Evolutionary conservation across 2,888 invertebrate genomes (phyloP).

Genomic region (Agonopterix arenella): DNA sequence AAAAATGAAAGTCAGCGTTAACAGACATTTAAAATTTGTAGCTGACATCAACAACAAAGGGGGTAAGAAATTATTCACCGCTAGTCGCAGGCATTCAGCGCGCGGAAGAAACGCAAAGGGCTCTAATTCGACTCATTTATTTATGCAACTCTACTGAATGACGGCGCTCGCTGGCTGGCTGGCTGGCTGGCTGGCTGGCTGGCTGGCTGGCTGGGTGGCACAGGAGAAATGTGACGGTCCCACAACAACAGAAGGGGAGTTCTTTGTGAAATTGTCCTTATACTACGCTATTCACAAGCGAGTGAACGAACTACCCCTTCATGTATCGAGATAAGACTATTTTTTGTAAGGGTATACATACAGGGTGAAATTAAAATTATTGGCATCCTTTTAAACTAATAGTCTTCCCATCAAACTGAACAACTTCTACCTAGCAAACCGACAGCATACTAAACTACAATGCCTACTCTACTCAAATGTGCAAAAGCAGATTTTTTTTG

Average conservation of each 20-base stretch:
- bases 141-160: slow-evolving; percentile 53
- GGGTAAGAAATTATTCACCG: slow-evolving; percentile 37
- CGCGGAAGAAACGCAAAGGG: slow-evolving; percentile 43
- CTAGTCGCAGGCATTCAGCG: slow-evolving; percentile 31
- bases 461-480: too few species aligned
- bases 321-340: too few species aligned
- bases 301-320: too few species aligned
- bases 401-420: too few species aligned
- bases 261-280: slow-evolving; percentile 33
- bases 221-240: slow-evolving; percentile 37
- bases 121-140: slow-evolving; percentile 57
- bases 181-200: slow-evolving; percentile 15
- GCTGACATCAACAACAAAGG: slow-evolving; percentile 19
- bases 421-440: too few species aligned
- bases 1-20: too few species aligned
- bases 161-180: slow-evolving; percentile 18
- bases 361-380: too few species aligned
- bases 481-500: too few species aligned
- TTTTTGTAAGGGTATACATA: too few species aligned
- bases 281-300: neutral
- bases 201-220: slow-evolving; percentile 11
- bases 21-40: too few species aligned
- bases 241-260: slow-evolving; percentile 29
- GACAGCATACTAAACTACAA: too few species aligned
- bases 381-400: too few species aligned